Evolutionary conservation across 2,113 vertebrate species (phyloP).

Genomic region (Rhegmatorhina hoffmannsi): DNA sequence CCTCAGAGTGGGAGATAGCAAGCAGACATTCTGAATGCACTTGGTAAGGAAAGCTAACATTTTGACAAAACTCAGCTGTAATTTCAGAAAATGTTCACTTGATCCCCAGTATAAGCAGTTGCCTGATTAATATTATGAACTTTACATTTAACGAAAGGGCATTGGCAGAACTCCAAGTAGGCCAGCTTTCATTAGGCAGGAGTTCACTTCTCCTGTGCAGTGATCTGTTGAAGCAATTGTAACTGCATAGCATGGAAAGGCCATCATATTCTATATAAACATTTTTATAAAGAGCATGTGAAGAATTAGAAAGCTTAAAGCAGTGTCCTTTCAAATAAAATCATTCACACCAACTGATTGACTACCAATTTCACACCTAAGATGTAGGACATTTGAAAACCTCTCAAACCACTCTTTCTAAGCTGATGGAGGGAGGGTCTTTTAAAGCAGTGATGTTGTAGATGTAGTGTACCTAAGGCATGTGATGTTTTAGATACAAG

Average conservation of each 20-base stretch:
- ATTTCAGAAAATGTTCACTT: conserved; percentile 55
- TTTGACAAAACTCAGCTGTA: conserved; percentile 37
- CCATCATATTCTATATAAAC: conserved; percentile 71
- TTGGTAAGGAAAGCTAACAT: conserved; percentile 28
- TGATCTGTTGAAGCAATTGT: conserved; percentile 78
- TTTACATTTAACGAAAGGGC: conserved; percentile 70
- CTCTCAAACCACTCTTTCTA: conserved; percentile 45
- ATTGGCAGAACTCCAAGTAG: conserved; percentile 56
- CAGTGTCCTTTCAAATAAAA: conserved; percentile 57
- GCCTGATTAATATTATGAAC: conserved; percentile 74
- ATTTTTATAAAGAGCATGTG: conserved; percentile 70
- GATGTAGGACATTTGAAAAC: conserved; percentile 48
- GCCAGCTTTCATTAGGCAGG: conserved; percentile 69
- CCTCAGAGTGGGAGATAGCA: background rate
- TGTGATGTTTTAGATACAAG: conserved; percentile 23
- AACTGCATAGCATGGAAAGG: conserved; percentile 74
- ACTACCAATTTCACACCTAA: conserved; percentile 62
- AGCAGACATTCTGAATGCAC: background rate
- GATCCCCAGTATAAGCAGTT: conserved; percentile 57
- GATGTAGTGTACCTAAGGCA: conserved; percentile 10
- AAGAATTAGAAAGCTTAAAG: conserved; percentile 67
- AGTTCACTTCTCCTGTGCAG: conserved; percentile 74
- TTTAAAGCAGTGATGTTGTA: background rate
- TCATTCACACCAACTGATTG: conserved; percentile 33
- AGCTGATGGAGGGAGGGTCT: background rate